phyloP scores from a whole-genome alignment of 2,888 invertebrate species.

The Ophion obscuratus region DNA sequence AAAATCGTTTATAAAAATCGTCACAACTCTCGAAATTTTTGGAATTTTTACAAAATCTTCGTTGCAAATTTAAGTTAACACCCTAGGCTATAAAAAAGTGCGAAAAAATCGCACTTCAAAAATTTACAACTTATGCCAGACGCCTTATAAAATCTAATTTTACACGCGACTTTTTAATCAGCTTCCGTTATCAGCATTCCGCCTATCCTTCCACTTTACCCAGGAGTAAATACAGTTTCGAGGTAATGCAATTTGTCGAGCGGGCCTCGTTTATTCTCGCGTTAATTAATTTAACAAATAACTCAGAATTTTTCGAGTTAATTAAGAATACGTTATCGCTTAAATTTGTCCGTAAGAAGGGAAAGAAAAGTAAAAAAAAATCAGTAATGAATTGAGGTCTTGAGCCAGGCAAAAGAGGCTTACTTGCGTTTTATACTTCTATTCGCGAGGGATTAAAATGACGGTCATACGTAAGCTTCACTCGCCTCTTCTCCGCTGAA shows the following conservation, averaged over 20 bases:
- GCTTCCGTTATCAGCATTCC: no score
- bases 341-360: constrained; percentile 19
- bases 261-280: not conserved
- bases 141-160: no score
- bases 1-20: no score
- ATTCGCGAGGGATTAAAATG: constrained; percentile 51
- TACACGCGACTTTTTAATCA: no score
- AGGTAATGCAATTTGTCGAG: not conserved
- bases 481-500: constrained; percentile 42
- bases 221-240: no score
- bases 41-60: no score
- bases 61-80: no score
- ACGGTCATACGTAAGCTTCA: constrained; percentile 48
- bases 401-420: constrained; percentile 10
- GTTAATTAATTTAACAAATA: constrained; percentile 16
- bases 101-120: no score
- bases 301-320: constrained; percentile 17
- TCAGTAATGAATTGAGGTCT: constrained; percentile 27
- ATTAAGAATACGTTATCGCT: constrained; percentile 37
- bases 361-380: not conserved
- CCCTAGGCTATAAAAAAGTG: no score
- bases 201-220: no score
- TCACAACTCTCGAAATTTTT: no score
- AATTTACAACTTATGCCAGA: no score
- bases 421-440: constrained; percentile 45